Evolutionary conservation across 1,140 invertebrate species (phyloP).

Genomic region (Macrocentrus cingulum): DNA sequence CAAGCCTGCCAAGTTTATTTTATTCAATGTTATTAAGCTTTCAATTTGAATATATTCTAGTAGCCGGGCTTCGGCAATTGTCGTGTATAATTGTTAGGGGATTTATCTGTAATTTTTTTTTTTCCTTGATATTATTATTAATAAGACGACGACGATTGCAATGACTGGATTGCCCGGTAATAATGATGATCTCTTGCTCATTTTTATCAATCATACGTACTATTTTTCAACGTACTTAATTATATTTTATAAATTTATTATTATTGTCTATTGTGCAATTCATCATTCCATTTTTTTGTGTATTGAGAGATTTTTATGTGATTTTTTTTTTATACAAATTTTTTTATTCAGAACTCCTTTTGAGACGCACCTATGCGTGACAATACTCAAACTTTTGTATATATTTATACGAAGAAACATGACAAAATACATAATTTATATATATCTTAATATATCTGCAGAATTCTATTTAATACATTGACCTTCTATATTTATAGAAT

Average conservation of each 20-base stretch:
- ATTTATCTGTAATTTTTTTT: conserved; percentile 6
- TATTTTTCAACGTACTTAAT: conserved; percentile 18
- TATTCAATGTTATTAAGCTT: conserved; percentile 26
- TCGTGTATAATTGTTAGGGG: too few species aligned
- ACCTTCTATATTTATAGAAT: conserved; percentile 14
- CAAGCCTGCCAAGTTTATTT: conserved; percentile 45
- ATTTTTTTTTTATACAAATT: conserved; percentile 35
- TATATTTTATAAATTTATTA: conserved; percentile 29
- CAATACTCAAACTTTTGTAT: conserved; percentile 56
- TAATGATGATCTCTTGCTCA: conserved; percentile 31
- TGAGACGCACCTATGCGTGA: conserved; percentile 35
- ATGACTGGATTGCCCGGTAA: conserved; percentile 26
- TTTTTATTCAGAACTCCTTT: conserved; percentile 31
- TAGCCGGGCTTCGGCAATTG: conserved; percentile 29
- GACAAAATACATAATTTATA: conserved; percentile 60
- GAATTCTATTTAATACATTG: conserved; percentile 29
- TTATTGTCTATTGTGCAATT: conserved; percentile 55
- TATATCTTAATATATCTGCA: conserved; percentile 37
- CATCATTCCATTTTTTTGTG: conserved; percentile 50
- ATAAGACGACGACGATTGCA: conserved; percentile 28
- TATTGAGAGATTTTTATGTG: conserved; percentile 34
- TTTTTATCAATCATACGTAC: conserved; percentile 24
- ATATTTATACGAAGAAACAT: conserved; percentile 55
- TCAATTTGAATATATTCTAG: conserved; percentile 22
- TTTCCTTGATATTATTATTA: conserved; percentile 9